phyloP scores from a whole-genome alignment of 2,113 vertebrate species.

The Stictonetta naevosa region DNA sequence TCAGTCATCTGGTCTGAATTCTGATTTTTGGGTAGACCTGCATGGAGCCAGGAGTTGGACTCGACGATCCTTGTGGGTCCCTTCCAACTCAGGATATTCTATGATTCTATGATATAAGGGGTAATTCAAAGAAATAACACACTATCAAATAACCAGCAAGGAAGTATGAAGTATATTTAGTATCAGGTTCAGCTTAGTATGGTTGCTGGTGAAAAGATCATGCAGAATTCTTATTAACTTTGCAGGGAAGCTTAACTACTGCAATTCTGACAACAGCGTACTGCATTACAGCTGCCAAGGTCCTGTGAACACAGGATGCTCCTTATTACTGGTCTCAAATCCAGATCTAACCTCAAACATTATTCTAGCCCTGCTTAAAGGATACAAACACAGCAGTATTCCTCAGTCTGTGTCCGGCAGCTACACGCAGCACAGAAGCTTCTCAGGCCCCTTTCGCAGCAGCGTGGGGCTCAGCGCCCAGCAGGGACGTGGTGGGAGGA shows the following conservation, averaged over 20 bases:
- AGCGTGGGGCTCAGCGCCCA: accelerated
- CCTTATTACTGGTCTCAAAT: neutral
- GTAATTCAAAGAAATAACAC: neutral
- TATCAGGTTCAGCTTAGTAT: neutral
- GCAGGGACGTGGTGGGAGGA: neutral
- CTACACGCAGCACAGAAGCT: neutral
- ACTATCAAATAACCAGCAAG: neutral
- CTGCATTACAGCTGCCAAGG: neutral
- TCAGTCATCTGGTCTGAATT: too few relatives aligned
- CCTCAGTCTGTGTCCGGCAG: neutral
- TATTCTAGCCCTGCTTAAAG: neutral
- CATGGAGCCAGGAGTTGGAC: too few relatives aligned
- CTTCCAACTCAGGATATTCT: too few relatives aligned
- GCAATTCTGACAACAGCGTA: neutral
- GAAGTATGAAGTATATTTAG: neutral
- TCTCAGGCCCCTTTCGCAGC: neutral
- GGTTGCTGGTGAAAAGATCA: neutral
- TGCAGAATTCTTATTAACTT: neutral
- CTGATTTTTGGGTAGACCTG: too few relatives aligned
- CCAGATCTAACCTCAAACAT: neutral
- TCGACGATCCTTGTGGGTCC: too few relatives aligned
- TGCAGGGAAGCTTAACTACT: neutral
- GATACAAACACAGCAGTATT: neutral
- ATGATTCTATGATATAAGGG: neutral
- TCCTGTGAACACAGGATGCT: neutral